Evolutionary conservation across 2,797 vertebrate genomes (phyloP), one percentile per base, ranked within the genome.

Genomic region (Myripristis jacobus): DNA sequence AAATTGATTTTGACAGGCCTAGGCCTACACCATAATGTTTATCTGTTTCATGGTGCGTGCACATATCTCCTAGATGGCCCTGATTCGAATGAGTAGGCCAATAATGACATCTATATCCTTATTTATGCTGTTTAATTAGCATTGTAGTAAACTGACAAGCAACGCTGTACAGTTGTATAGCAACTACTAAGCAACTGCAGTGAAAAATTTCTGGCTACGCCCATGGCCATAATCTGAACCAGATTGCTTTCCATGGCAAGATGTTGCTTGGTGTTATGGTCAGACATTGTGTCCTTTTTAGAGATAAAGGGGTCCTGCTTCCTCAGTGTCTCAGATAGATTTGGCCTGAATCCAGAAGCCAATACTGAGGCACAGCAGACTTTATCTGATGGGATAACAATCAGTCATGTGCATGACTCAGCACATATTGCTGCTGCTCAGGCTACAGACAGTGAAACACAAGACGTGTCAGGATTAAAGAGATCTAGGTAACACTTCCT

Each of bases 331-430:
- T 46, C 36, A 25, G 16, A 31, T 50, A 46, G 21, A 65, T 76
- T 72, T 85, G 73, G 65, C 46, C 60, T 66, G 56, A 68, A 46
- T 62, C 54, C 51, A 70, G 57, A 66, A 53, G 56, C 36, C 62
- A 61, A 58, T 67, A 52, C 21, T 51, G 36, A 24, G 19, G 36
- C 24, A 36, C 41, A 10, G 2, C 43, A 21, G 54, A 47, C 27
- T 44, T 50, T 16, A 48, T 48, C 15, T 41, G 2, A 47, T 46
- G 21, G 6, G 46, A 53, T 63, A 24, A 47, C 34, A n/a, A 34
- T 65, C 46, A 57, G 16, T 64, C 13, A 13, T 25, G 7, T 10
- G 18, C 31, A 34, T 34, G 22, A 52, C 18, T 36, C 15, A 16
- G 21, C 4, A 13, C 48, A 24, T 11, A 24, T n/a, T 6, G 44